These are phyloP conservation scores for Macrochelys suwanniensis DNA, from an alignment of 2,797 vertebrate species.

Conservation along the genomic window DNA sequence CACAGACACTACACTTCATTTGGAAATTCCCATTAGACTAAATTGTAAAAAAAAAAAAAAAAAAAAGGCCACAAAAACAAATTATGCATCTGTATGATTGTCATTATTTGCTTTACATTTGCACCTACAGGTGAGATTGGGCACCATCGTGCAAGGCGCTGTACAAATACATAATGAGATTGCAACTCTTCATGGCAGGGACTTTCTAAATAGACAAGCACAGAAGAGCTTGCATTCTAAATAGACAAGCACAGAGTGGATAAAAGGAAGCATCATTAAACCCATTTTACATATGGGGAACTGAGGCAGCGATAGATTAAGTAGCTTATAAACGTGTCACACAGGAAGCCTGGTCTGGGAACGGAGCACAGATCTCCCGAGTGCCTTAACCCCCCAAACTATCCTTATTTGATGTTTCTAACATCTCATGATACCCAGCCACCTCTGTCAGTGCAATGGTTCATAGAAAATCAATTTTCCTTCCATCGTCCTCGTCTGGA, in stretches of 20 bases:
- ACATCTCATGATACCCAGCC: background rate
- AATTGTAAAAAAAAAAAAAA: background rate
- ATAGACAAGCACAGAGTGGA: background rate
- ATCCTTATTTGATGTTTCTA: background rate
- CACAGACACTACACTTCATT: background rate
- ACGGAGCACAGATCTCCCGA: background rate
- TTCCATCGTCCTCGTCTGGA: background rate
- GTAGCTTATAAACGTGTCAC: background rate
- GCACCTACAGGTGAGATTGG: background rate
- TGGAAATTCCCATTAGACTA: background rate
- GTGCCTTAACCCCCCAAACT: background rate
- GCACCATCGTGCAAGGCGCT: background rate
- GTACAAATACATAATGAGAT: background rate
- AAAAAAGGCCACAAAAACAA: background rate
- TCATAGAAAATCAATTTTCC: background rate
- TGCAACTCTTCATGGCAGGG: too few species aligned
- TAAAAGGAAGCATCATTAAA: background rate
- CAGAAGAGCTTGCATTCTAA: too few species aligned
- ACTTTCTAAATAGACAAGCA: too few species aligned
- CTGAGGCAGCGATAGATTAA: background rate
- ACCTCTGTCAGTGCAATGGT: background rate
- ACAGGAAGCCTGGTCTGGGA: background rate
- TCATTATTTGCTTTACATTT: background rate
- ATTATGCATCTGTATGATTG: background rate
- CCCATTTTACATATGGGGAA: background rate